phyloP scores from a whole-genome alignment of 2,113 vertebrate genomes.

The Cynoglossus semilaevis region DNA sequence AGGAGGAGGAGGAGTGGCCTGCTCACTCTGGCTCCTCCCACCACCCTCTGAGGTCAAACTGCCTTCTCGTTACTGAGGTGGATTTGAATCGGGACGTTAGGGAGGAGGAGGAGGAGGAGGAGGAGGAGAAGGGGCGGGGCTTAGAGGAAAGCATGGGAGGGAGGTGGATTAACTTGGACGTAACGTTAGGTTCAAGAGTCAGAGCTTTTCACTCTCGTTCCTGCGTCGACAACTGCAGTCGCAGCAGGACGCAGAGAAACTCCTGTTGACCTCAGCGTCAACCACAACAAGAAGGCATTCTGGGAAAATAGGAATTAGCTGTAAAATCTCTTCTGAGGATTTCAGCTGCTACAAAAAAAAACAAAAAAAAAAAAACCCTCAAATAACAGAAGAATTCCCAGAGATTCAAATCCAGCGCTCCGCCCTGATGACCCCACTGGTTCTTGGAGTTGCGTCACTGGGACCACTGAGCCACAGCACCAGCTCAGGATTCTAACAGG shows the following conservation, averaged over 20 bases:
- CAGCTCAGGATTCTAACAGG: not conserved
- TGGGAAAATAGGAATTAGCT: too few relatives aligned
- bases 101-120: not conserved
- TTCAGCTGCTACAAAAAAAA: too few relatives aligned
- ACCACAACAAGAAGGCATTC: too few relatives aligned
- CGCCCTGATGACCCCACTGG: slow-evolving; percentile 28
- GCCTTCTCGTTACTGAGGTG: slow-evolving; percentile 9
- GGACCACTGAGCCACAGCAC: slow-evolving; percentile 36
- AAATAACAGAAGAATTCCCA: too few relatives aligned
- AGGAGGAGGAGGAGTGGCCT: slow-evolving; percentile 15
- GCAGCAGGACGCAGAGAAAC: slow-evolving; percentile 14
- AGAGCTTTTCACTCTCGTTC: not conserved
- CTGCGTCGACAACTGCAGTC: slow-evolving; percentile 9
- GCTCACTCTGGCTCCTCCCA: slow-evolving; percentile 1
- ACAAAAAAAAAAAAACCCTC: too few relatives aligned
- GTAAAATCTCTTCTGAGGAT: too few relatives aligned
- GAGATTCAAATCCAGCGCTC: not conserved
- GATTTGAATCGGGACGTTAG: slow-evolving; percentile 12
- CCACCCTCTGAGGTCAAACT: slow-evolving; percentile 1
- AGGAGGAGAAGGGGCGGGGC: slow-evolving; percentile 11
- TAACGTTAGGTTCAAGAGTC: slow-evolving; percentile 1
- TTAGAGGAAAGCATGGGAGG: slow-evolving; percentile 43
- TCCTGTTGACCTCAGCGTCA: too few relatives aligned
- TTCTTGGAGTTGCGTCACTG: slow-evolving; percentile 51
- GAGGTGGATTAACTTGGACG: slow-evolving; percentile 24